phyloP scores from a whole-genome alignment of 2,797 vertebrate species.

The Ctenopoma kingsleyae region DNA sequence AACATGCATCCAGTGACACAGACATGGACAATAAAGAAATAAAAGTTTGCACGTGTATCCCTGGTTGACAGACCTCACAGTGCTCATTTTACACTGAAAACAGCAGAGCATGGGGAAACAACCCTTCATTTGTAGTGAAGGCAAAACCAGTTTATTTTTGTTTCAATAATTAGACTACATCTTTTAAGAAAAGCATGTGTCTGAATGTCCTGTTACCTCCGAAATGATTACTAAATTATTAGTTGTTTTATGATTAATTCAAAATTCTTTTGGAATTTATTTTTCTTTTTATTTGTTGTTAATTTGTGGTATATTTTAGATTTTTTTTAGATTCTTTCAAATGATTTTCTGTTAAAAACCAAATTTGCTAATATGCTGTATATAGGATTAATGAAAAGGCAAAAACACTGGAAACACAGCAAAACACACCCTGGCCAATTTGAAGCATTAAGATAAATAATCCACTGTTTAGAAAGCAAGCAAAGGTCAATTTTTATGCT shows the following conservation, averaged over 20 bases:
- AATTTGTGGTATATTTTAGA: conserved; percentile 8
- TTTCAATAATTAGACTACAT: neutral
- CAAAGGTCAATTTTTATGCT: conserved; percentile 85
- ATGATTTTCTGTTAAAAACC: conserved; percentile 34
- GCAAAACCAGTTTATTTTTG: conserved; percentile 6
- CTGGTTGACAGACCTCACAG: conserved; percentile 8
- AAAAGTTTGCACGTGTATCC: conserved; percentile 21
- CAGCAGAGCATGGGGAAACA: neutral
- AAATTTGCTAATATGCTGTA: conserved; percentile 41
- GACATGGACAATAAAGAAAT: conserved; percentile 25
- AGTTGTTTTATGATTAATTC: conserved; percentile 60
- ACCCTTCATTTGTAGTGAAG: neutral
- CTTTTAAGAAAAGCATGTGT: conserved; percentile 22
- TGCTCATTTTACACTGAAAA: conserved; percentile 22
- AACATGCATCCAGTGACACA: conserved; percentile 21
- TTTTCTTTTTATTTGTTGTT: conserved; percentile 28
- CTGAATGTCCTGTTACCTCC: conserved; percentile 39
- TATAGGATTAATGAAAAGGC: conserved; percentile 15
- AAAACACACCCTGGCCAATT: conserved; percentile 70
- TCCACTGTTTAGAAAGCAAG: conserved; percentile 82
- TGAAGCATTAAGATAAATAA: conserved; percentile 79
- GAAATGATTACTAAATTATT: conserved; percentile 55
- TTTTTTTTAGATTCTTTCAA: conserved; percentile 33
- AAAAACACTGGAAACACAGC: conserved; percentile 60
- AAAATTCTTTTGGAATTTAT: conserved; percentile 45